A percentile compares a stretch with the other conserved stretches of the same genome.
These are phyloP conservation scores for Phenganax subtilis DNA, from an alignment of 92 coral and sea anemone species.

Conservation along the genomic window DNA sequence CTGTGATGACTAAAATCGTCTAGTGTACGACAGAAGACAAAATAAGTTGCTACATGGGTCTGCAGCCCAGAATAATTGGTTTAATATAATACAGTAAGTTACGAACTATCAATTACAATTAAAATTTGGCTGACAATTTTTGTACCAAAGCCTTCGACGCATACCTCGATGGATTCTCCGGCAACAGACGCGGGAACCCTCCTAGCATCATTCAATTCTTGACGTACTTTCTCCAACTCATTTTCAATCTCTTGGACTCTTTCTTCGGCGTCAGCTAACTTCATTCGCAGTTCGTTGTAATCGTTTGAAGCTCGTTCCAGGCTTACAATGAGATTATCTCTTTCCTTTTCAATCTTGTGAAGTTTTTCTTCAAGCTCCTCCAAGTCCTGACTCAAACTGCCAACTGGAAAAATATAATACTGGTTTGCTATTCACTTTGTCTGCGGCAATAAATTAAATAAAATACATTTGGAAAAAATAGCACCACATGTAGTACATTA, in stretches of 20 bases:
- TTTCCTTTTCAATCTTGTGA: constrained; percentile 64
- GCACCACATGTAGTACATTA: too few relatives aligned
- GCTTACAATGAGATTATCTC: constrained; percentile 69
- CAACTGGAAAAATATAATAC: constrained; percentile 45
- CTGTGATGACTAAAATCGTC: too few relatives aligned
- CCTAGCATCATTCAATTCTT: constrained; percentile 29
- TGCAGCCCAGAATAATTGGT: too few relatives aligned
- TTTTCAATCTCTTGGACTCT: constrained; percentile 44
- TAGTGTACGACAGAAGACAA: too few relatives aligned
- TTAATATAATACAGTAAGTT: too few relatives aligned
- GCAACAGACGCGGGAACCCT: constrained; percentile 45
- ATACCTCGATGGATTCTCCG: constrained; percentile 77
- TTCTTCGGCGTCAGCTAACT: constrained; percentile 72
- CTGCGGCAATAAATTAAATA: too few relatives aligned
- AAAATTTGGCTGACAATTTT: too few relatives aligned
- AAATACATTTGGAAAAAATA: too few relatives aligned
- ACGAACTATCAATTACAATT: too few relatives aligned
- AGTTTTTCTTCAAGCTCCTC: constrained; percentile 92
- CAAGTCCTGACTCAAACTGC: constrained; percentile 59
- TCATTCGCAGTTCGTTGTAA: constrained; percentile 60
- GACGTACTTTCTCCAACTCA: constrained; percentile 31
- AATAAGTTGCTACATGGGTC: too few relatives aligned
- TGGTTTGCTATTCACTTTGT: neutral
- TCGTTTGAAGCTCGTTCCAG: constrained; percentile 73
- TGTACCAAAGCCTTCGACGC: neutral